phyloP scores from a whole-genome alignment of 2,113 vertebrate species.

The Notarius lentiginosus region DNA sequence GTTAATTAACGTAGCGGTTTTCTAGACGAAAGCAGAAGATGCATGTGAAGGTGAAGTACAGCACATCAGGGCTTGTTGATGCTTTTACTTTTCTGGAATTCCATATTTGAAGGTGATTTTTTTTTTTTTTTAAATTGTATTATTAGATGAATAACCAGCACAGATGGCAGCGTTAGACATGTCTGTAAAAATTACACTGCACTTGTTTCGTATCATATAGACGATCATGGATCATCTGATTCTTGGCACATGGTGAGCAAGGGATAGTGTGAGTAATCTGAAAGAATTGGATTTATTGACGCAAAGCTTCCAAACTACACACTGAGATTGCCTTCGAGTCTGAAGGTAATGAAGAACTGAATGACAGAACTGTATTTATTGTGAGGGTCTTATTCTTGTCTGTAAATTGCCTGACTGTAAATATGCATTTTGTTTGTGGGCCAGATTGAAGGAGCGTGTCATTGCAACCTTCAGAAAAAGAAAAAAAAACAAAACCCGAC shows the following conservation, averaged over 20 bases:
- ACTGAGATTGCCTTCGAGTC: background rate
- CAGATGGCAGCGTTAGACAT: background rate
- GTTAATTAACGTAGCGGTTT: constrained; percentile 13
- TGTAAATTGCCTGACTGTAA: background rate
- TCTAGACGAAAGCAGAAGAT: background rate
- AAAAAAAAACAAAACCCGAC: background rate
- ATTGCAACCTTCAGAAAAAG: background rate
- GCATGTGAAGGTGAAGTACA: too few relatives aligned
- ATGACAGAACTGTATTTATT: constrained; percentile 3
- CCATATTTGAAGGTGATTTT: background rate
- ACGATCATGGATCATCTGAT: background rate
- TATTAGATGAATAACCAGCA: constrained; percentile 3
- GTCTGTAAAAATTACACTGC: background rate
- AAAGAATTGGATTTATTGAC: background rate
- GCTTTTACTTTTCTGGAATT: background rate
- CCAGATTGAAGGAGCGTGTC: background rate
- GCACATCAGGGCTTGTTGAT: background rate
- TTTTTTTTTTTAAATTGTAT: background rate
- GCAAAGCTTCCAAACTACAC: background rate
- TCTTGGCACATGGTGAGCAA: background rate
- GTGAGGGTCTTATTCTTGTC: background rate
- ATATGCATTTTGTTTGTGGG: background rate
- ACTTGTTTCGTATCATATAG: background rate
- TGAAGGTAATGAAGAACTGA: background rate
- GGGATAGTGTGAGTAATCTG: too few relatives aligned